Percentiles rank a stretch among this genome's conserved stretches.
These are phyloP conservation scores for Zaprionus kolodkinae DNA, from an alignment of 1,140 invertebrate species.

Conservation along the genomic window DNA sequence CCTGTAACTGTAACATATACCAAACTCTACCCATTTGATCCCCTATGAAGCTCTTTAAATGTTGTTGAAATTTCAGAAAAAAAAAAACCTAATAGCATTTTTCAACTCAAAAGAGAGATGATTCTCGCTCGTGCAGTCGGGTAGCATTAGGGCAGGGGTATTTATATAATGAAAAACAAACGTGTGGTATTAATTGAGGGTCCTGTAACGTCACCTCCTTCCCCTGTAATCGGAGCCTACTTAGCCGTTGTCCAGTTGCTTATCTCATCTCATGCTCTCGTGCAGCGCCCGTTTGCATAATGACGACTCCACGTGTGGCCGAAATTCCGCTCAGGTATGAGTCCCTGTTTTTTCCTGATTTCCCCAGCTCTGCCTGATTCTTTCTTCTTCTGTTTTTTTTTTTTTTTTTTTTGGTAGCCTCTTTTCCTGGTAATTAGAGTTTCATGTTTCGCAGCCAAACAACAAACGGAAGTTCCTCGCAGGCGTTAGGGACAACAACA, in stretches of 20 bases:
- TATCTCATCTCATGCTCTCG: conserved; percentile 10
- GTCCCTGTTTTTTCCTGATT: not conserved
- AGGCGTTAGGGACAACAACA: conserved; percentile 45
- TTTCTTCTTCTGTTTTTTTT: not conserved
- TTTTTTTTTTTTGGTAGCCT: conserved; percentile 28
- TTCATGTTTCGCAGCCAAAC: conserved; percentile 69
- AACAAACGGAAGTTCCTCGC: conserved; percentile 70
- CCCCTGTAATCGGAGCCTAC: not conserved
- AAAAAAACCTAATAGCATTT: too few relatives aligned
- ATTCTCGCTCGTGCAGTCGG: not conserved
- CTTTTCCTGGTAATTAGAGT: conserved; percentile 76
- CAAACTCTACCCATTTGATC: too few relatives aligned
- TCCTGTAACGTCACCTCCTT: not conserved
- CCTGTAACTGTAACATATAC: too few relatives aligned
- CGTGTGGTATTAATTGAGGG: conserved; percentile 40
- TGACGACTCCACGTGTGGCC: conserved; percentile 30
- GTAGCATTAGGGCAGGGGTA: not conserved
- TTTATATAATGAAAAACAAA: conserved; percentile 39
- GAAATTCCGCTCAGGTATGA: conserved; percentile 16
- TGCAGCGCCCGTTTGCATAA: conserved; percentile 22
- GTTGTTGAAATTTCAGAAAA: too few relatives aligned
- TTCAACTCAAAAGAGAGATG: not conserved
- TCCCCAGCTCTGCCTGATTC: conserved; percentile 11
- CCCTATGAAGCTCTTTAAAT: too few relatives aligned
- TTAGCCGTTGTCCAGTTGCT: conserved; percentile 13